Evolutionary conservation across 1,140 invertebrate species (phyloP), one percentile per base, ranked within the genome.

Genomic region (Coboldia fuscipes): DNA sequence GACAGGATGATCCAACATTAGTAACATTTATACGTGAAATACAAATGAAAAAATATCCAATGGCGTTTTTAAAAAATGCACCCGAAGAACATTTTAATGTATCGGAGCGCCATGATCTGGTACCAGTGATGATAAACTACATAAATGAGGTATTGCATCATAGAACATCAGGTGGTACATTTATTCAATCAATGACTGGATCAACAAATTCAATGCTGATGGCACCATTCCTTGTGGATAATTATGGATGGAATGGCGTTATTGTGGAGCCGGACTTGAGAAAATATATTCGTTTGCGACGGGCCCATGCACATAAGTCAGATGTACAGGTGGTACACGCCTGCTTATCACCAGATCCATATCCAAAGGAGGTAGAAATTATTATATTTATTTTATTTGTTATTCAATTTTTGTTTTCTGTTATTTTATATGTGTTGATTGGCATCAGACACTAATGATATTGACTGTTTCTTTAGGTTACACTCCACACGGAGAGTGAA

Each of bases 261-360:
- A 59, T 80, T 28, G 68, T 79, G 8, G 67, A 81, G 34, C 74
- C 79, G 0, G 73, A 81, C 47, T 70, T 78, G 0, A 50, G 66
- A 18, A 70, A 70, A 53, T 78, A 66, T 56, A 67, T 72, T 34
- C 62, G 66, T 39, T 50, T 73, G 37, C 57, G 66, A 14, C 68
- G 66, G 29, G 54, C 63, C 33, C 45, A 54, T 36, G 57, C 61
- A 1, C 57, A 65, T 28, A 56, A 63, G 27, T 51, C 64, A 3
- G 61, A 58, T 35, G 67, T 70, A 29, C 60, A 66, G 40, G 64
- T 73, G 3, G 52, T 75, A 29, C 72, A 76, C 40, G 76, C 75
- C 27, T 83, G 75, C 40, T 63, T 82, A 27, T 76, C 73, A 43
- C 71, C 72, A 8, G 70, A 68, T 39, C 62, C 65, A 14, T 72